Conservation (phyloP, 2,888 invertebrate genomes). For the Trachelus stipa region DNA sequence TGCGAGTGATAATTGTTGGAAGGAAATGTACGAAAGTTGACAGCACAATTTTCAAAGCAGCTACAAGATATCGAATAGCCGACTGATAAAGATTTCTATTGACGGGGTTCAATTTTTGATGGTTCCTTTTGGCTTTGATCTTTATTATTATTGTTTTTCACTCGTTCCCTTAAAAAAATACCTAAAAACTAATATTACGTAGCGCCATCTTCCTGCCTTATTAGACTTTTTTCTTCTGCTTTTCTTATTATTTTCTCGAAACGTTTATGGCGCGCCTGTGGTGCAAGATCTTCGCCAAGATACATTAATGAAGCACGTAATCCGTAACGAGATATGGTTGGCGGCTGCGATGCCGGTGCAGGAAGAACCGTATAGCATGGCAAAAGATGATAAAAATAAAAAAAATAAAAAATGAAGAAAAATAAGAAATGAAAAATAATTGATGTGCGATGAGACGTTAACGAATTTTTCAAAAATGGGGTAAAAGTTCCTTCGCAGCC, state of each 20-base stretch:
- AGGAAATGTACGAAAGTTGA: too few species aligned
- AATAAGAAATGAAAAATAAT: not conserved
- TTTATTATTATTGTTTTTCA: not conserved
- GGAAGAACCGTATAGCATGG: not conserved
- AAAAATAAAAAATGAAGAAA: slow-evolving; percentile 26
- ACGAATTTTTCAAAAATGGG: not conserved
- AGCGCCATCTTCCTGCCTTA: not conserved
- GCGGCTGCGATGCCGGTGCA: not conserved
- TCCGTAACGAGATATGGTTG: not conserved
- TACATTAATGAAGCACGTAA: not conserved
- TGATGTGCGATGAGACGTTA: not conserved
- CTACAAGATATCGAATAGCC: not conserved
- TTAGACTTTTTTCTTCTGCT: not conserved
- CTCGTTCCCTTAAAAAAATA: not conserved
- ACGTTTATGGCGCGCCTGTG: not conserved
- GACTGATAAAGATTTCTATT: not conserved
- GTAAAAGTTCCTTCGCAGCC: not conserved
- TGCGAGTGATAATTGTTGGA: not conserved
- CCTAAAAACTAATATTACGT: not conserved
- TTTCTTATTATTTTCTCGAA: not conserved
- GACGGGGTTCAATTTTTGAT: not conserved
- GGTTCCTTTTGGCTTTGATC: not conserved
- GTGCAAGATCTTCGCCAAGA: not conserved
- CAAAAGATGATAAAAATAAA: not conserved
- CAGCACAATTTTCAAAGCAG: not conserved